Percentiles rank a stretch among this genome's conserved stretches.
These are phyloP conservation scores for Aplochiton taeniatus DNA, from an alignment of 2,797 vertebrate genomes.

Conservation along the genomic window DNA sequence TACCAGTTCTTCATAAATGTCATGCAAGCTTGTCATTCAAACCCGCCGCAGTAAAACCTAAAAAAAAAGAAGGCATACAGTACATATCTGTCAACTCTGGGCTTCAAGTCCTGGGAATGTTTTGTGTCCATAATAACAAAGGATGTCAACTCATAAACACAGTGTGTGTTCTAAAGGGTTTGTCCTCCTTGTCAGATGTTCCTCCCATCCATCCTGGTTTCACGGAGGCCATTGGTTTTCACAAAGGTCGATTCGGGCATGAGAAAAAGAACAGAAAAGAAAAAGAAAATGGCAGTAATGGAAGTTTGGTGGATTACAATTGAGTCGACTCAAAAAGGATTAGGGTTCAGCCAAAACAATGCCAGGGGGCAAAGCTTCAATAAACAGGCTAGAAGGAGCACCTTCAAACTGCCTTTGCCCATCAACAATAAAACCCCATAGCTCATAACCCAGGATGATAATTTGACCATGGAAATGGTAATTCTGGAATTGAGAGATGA, in stretches of 20 bases:
- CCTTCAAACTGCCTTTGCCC: conserved; percentile 26
- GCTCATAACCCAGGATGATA: conserved; percentile 48
- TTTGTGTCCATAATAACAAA: conserved; percentile 1
- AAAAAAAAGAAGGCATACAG: neutral
- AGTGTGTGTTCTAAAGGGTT: neutral
- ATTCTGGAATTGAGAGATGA: conserved; percentile 48
- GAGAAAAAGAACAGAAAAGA: neutral
- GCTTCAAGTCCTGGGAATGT: neutral
- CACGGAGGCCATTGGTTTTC: neutral
- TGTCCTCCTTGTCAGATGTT: conserved; percentile 5
- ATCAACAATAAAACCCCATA: conserved; percentile 9
- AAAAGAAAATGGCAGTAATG: too few relatives aligned
- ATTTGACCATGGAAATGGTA: conserved; percentile 49
- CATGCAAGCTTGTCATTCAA: conserved; percentile 31
- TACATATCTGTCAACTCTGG: neutral
- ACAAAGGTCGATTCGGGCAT: conserved; percentile 10
- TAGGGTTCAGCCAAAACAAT: conserved; percentile 35
- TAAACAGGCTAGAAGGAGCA: conserved; percentile 30
- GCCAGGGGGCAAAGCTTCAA: conserved; percentile 26
- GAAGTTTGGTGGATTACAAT: conserved; percentile 4
- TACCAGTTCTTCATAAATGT: conserved; percentile 43
- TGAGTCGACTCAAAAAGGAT: conserved; percentile 28
- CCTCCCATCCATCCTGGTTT: neutral
- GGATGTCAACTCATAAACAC: too few relatives aligned
- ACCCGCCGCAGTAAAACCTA: conserved; percentile 24